Conservation (phyloP, 2,113 vertebrate species). For the Hydrolagus affinis region DNA sequence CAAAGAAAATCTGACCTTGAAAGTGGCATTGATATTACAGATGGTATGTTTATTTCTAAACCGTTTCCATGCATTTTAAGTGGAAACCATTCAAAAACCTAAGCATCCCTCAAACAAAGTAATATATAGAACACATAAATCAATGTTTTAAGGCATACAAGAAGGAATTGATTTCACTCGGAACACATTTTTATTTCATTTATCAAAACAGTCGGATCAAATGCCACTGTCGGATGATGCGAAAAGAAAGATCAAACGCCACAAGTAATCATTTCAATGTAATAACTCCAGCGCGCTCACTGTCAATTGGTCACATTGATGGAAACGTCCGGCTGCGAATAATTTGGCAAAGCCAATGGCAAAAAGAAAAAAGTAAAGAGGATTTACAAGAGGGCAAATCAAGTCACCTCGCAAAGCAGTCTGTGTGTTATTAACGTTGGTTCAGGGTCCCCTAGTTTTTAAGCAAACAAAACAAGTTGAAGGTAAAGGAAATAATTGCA, state of each 20-base stretch:
- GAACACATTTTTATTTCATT: constrained; percentile 64
- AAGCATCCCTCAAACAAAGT: constrained; percentile 57
- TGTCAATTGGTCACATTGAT: constrained; percentile 28
- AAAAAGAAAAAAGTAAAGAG: background rate
- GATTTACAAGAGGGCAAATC: background rate
- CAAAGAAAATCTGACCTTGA: constrained; percentile 30
- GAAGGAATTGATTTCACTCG: constrained; percentile 61
- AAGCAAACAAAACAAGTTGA: too few species aligned
- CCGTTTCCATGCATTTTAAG: constrained; percentile 29
- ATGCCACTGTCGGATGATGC: constrained; percentile 44
- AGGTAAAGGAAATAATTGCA: too few species aligned
- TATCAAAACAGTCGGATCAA: constrained; percentile 63
- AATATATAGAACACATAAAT: constrained; percentile 71
- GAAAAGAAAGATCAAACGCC: constrained; percentile 58
- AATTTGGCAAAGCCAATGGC: background rate
- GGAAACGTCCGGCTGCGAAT: background rate
- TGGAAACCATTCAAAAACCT: constrained; percentile 41
- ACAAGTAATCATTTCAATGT: constrained; percentile 48
- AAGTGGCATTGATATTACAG: constrained; percentile 19
- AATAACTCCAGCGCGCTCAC: constrained; percentile 41
- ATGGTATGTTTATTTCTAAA: constrained; percentile 30
- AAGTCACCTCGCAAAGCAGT: background rate
- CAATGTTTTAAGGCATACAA: constrained; percentile 53
- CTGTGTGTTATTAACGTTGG: background rate
- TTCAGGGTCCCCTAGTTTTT: background rate